Evolutionary conservation across 2,888 invertebrate species (phyloP).

Genomic region (Formica aserva): DNA sequence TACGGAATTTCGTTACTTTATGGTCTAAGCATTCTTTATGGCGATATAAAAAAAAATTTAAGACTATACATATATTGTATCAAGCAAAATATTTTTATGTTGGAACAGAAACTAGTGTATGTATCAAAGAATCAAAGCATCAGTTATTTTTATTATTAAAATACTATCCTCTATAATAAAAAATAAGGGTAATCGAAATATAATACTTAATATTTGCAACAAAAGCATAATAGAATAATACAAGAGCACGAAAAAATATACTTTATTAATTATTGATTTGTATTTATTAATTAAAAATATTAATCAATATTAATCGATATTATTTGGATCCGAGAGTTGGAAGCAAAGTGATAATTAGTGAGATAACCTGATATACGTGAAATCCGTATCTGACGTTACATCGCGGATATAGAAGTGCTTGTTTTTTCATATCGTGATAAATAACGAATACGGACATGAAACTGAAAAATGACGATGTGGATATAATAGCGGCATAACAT

Average conservation of each 20-base stretch:
- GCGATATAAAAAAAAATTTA: neutral
- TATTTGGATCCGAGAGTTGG: neutral
- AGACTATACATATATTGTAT: neutral
- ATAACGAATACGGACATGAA: neutral
- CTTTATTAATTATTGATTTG: neutral
- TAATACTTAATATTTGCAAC: neutral
- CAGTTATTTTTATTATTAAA: neutral
- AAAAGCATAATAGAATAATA: neutral
- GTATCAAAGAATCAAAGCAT: neutral
- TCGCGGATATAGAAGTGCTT: neutral
- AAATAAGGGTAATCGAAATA: slow-evolving; percentile 11
- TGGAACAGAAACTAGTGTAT: neutral
- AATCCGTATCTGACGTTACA: neutral
- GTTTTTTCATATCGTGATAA: slow-evolving; percentile 15
- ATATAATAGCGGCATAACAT: slow-evolving; percentile 13
- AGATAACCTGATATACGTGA: neutral
- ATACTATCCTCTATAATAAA: neutral
- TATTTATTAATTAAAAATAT: slow-evolving; percentile 8
- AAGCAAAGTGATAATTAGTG: slow-evolving; percentile 20
- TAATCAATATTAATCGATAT: neutral
- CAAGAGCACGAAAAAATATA: neutral
- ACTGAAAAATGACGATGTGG: slow-evolving; percentile 25
- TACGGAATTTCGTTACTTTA: neutral
- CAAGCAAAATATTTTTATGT: neutral
- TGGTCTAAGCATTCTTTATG: neutral